These are phyloP conservation scores for Muscicapa comitata DNA, from an alignment of 2,797 vertebrate species.

Conservation along the genomic window DNA sequence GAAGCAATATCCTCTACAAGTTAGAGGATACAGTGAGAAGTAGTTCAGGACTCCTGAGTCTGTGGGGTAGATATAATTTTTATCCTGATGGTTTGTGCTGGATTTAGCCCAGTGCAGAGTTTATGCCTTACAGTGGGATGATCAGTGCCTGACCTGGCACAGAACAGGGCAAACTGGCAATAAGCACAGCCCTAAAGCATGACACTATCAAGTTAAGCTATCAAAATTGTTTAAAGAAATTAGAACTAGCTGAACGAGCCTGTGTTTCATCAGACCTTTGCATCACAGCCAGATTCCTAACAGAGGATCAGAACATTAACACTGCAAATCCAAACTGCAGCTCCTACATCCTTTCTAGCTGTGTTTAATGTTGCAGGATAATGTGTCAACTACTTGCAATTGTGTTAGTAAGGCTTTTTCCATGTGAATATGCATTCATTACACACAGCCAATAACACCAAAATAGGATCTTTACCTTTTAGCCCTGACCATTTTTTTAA, in stretches of 20 bases:
- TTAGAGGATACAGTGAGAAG: background rate
- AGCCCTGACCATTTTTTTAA: background rate
- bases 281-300: background rate
- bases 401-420: background rate
- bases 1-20: background rate
- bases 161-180: rapidly evolving
- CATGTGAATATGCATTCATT: background rate
- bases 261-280: background rate
- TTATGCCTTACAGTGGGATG: background rate
- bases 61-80: background rate
- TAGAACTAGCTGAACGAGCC: background rate
- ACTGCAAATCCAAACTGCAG: background rate
- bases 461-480: background rate
- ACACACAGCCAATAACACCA: background rate
- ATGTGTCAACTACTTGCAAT: background rate
- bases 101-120: background rate
- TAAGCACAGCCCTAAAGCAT: background rate
- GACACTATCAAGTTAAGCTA: background rate
- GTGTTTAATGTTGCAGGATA: background rate
- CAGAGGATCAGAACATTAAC: background rate
- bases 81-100: background rate
- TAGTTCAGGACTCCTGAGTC: background rate
- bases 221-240: background rate
- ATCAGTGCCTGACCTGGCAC: background rate
- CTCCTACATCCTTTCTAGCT: background rate